Percentiles rank a stretch among this genome's conserved stretches.
These are phyloP conservation scores for Pristionchus exspectatus DNA, from an alignment of 2,888 invertebrate species.

Conservation along the genomic window DNA sequence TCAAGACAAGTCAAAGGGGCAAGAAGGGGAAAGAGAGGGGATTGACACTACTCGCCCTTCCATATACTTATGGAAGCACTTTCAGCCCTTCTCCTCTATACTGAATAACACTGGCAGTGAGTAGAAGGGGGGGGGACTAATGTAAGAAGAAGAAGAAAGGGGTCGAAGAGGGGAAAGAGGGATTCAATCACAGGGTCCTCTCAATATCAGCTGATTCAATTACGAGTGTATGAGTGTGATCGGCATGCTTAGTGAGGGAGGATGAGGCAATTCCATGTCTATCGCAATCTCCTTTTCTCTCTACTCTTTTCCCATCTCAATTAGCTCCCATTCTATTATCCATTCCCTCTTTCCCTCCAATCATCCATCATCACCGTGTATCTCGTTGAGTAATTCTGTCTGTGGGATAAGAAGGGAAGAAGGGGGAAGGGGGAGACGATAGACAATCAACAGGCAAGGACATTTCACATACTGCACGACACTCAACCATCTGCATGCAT, in stretches of 20 bases:
- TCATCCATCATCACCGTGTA: slow-evolving; percentile 29
- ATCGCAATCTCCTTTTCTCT: slow-evolving; percentile 4
- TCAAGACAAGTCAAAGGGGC: not conserved
- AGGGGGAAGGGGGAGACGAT: not conserved
- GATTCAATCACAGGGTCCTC: not conserved
- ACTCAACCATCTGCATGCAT: not conserved
- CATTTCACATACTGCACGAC: not conserved
- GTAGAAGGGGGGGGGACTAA: not conserved
- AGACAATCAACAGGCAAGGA: slow-evolving; percentile 8
- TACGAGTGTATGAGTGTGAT: not conserved
- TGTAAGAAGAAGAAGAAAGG: not conserved
- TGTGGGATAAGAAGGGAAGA: not conserved
- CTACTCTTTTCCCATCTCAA: slow-evolving; percentile 4
- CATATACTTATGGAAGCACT: slow-evolving; percentile 43
- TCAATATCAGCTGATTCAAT: slow-evolving; percentile 36
- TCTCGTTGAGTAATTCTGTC: slow-evolving; percentile 2
- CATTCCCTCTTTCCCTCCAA: slow-evolving; percentile 44
- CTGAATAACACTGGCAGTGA: slow-evolving; percentile 6
- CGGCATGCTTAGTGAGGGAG: slow-evolving; percentile 7
- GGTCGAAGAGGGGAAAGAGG: not conserved
- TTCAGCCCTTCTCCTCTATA: not conserved
- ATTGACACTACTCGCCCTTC: slow-evolving; percentile 17
- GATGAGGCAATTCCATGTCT: not conserved
- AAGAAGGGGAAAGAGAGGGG: not conserved
- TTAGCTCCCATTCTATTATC: slow-evolving; percentile 32